Evolutionary conservation across 1,140 invertebrate species (phyloP).

Genomic region (Brachionus angularis): DNA sequence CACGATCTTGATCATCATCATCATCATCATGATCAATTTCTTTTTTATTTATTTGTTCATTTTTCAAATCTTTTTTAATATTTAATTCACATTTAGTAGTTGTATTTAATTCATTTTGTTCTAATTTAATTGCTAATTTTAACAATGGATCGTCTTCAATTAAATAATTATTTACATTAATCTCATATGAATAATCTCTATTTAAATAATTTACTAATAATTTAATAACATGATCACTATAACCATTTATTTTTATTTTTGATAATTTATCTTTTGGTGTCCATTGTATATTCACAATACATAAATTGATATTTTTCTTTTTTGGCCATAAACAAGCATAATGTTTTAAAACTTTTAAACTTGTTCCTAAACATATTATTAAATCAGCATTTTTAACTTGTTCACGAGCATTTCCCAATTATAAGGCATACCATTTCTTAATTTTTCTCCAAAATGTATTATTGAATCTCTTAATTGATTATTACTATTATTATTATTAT

Average conservation of each 20-base stretch:
- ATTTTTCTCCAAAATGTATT: slow-evolving; percentile 41
- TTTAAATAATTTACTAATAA: neutral
- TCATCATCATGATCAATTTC: no score
- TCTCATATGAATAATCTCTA: neutral
- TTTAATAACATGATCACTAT: slow-evolving; percentile 37
- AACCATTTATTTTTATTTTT: slow-evolving; percentile 17
- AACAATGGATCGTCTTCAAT: slow-evolving; percentile 10
- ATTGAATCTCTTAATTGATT: slow-evolving; percentile 29
- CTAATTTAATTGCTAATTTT: neutral
- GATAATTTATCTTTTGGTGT: slow-evolving; percentile 77
- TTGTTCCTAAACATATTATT: slow-evolving; percentile 88
- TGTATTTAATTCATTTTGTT: slow-evolving; percentile 18
- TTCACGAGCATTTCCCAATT: slow-evolving; percentile 17
- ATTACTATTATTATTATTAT: neutral
- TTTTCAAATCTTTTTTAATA: no score
- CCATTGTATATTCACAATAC: slow-evolving; percentile 87
- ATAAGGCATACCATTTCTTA: slow-evolving; percentile 28
- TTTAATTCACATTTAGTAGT: slow-evolving; percentile 24
- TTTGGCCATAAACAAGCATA: slow-evolving; percentile 63
- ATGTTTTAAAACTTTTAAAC: slow-evolving; percentile 78
- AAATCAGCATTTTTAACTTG: slow-evolving; percentile 73
- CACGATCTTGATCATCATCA: no score
- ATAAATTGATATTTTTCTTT: slow-evolving; percentile 67
- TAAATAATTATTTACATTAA: slow-evolving; percentile 15
- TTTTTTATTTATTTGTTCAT: no score